Evolutionary conservation across 2,888 invertebrate species (phyloP).

Genomic region (Nycteola revayana): DNA sequence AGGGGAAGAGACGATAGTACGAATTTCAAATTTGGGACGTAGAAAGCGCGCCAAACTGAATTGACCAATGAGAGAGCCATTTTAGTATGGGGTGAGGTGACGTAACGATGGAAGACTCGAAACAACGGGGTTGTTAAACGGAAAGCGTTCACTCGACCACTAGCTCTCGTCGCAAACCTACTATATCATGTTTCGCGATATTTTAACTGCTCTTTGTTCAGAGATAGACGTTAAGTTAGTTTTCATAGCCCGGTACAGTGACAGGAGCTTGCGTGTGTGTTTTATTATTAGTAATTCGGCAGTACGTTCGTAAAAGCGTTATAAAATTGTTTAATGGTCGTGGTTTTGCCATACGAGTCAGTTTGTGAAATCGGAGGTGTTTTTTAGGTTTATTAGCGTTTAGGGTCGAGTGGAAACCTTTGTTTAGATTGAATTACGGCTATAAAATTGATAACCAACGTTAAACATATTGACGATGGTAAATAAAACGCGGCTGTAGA

Average conservation of each 20-base stretch:
- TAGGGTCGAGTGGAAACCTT: constrained; percentile 69
- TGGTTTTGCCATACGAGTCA: constrained; percentile 69
- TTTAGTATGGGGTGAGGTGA: constrained; percentile 78
- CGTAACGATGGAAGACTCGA: constrained; percentile 63
- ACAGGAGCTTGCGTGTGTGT: constrained; percentile 67
- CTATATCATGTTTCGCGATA: constrained; percentile 55
- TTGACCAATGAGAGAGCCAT: constrained; percentile 51
- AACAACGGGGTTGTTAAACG: constrained; percentile 74
- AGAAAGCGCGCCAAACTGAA: constrained; percentile 79
- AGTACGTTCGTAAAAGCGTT: constrained; percentile 57
- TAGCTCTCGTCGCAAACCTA: constrained; percentile 61
- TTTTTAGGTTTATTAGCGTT: constrained; percentile 73
- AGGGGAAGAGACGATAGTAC: constrained; percentile 46
- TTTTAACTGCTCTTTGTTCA: constrained; percentile 76
- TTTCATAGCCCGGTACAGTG: constrained; percentile 60
- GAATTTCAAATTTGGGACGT: constrained; percentile 46
- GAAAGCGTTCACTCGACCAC: constrained; percentile 72
- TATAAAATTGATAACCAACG: constrained; percentile 56
- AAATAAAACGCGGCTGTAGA: constrained; percentile 29
- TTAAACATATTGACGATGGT: constrained; percentile 29
- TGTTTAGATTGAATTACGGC: constrained; percentile 62
- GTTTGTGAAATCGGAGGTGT: constrained; percentile 76
- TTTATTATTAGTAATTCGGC: constrained; percentile 69
- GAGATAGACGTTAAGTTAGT: constrained; percentile 60
- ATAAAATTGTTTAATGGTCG: constrained; percentile 64